Evolutionary conservation across 2,113 vertebrate species (phyloP).

Genomic region (Gadus macrocephalus): DNA sequence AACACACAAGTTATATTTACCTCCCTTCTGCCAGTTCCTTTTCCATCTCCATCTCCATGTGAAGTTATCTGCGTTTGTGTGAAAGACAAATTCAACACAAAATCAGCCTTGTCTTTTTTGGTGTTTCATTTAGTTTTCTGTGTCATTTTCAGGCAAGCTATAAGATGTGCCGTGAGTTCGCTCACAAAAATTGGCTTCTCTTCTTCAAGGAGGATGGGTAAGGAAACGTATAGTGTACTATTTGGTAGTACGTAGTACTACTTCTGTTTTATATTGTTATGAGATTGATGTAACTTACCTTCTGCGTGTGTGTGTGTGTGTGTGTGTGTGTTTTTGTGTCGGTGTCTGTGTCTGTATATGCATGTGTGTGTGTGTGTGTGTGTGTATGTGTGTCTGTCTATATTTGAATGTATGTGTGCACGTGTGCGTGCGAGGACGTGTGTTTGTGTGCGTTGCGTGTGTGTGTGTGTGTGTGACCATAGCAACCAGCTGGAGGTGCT

Average conservation of each 20-base stretch:
- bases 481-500: slow-evolving; percentile 85
- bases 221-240: slow-evolving; percentile 40
- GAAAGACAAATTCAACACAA: too few relatives aligned
- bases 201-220: slow-evolving; percentile 90
- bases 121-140: background rate
- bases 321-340: background rate
- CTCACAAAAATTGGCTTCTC: slow-evolving; percentile 96
- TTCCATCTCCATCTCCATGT: too few relatives aligned
- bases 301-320: background rate
- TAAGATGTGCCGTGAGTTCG: slow-evolving; percentile 93
- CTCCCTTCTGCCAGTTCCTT: too few relatives aligned
- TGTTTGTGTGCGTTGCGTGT: too few relatives aligned
- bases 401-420: too few relatives aligned
- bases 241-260: background rate
- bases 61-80: too few relatives aligned
- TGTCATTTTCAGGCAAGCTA: slow-evolving; percentile 62
- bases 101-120: too few relatives aligned
- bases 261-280: background rate
- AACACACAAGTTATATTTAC: too few relatives aligned
- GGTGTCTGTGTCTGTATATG: too few relatives aligned
- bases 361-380: background rate
- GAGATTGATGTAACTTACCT: background rate
- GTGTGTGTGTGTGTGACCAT: slow-evolving; percentile 17
- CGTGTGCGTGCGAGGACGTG: too few relatives aligned
- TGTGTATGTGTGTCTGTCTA: background rate